Evolutionary conservation across 2,888 invertebrate species (phyloP), one percentile per base, ranked within the genome.

Genomic region (Pelosia muscerda): DNA sequence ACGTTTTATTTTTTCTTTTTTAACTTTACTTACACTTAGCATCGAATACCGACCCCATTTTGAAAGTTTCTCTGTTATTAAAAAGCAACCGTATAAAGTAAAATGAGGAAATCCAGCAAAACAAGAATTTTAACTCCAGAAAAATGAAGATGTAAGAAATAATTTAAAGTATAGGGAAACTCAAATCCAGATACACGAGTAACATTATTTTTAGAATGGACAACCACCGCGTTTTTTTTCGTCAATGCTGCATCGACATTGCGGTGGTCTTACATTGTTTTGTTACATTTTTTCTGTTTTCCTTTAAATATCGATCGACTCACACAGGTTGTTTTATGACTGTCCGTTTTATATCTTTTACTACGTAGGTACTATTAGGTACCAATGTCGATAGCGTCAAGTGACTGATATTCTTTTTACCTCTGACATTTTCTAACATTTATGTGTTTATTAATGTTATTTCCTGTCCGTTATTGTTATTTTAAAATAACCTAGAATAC

Each of bases 241-340:
- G 70, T 72, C 65, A 63, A 79, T 76, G 83, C 79, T 84, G 85
- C 83, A 83, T 75, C 72, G 77, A 79, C 84, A 88, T 84, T 91
- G 94, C 90, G 94, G 93, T 94, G 94, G 94, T 93, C 94, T 88
- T 88, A 84, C 86, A 90, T 90, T 91, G 90, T 90, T 91, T 87
- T 88, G 86, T 83, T 87, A 84, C 80, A 82, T 84, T 87, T 92
- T 92, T 92, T 91, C 90, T 90, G 84, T 84, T 81, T 89, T 89
- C 86, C 88, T 86, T 86, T 87, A 90, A 93, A 92, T 91, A 91
- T 88, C 86, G 75, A 80, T 69, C 73, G 82, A 85, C 86, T 88
- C 90, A 85, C 89, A 90, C 88, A 85, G 86, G 84, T 88, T 85
- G 88, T 81, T 89, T 90, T 88, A 88, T 81, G 82, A 73, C 65